Evolutionary conservation across 2,797 vertebrate species (phyloP).

Genomic region (Anguilla obscura): DNA sequence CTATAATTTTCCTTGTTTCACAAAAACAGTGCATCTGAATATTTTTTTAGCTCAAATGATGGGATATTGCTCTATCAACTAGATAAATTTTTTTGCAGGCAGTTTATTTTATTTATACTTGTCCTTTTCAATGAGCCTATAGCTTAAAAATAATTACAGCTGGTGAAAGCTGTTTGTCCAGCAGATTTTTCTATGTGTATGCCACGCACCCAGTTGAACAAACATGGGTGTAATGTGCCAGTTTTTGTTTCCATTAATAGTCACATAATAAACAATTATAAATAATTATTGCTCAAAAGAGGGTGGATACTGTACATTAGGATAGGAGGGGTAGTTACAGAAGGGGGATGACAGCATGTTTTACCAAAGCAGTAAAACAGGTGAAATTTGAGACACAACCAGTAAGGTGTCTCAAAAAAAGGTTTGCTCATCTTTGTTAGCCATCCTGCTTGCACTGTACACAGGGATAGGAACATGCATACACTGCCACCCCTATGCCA

Average conservation of each 20-base stretch:
- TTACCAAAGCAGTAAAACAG: slow-evolving; percentile 56
- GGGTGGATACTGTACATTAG: background rate
- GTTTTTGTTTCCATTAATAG: background rate
- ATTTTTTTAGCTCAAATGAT: background rate
- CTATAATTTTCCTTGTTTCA: background rate
- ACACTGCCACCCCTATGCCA: background rate
- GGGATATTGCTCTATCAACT: background rate
- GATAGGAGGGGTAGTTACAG: background rate
- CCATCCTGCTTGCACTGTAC: background rate
- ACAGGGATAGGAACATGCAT: background rate
- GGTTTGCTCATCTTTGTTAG: slow-evolving; percentile 1
- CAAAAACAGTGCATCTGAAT: background rate
- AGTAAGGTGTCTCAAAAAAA: background rate
- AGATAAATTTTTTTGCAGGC: background rate
- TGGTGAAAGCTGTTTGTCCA: background rate
- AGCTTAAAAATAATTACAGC: background rate
- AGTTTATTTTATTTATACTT: background rate
- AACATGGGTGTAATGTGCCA: background rate
- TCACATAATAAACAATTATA: background rate
- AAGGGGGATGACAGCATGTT: background rate
- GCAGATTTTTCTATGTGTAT: background rate
- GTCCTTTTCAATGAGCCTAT: background rate
- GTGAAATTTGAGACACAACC: slow-evolving; percentile 24
- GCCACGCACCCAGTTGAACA: background rate
- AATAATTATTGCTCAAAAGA: background rate